Base-by-base conservation (phyloP, 64 coral and sea anemone genomes). In the Porites australiensis region DNA sequence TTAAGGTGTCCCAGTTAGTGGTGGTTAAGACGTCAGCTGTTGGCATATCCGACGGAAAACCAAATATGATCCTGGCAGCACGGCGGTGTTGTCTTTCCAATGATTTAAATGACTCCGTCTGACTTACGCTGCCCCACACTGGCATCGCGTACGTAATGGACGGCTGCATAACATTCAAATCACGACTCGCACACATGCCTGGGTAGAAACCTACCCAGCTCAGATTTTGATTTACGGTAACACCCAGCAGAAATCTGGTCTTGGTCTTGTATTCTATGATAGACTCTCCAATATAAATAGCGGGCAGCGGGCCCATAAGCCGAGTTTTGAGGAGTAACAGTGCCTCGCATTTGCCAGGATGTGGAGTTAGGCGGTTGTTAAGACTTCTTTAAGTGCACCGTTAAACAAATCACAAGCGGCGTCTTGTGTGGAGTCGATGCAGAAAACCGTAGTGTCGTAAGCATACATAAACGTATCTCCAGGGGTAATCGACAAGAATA, bases 201-300 rank as follows among this genome's bases (percentile, higher is more conserved):
- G 58, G 7, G 58, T 2, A 59, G 27, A 37, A 37, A 37, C 27
- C 27, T 4, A 15, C 4, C 61, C 2, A 15, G 61, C 61, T 79
- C 19, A 79, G 3, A 54, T 68, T 77, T 7, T 87, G 45, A 54
- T 92, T 58, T 4, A 68, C 55, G 11, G 44, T 77, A 54, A 92
- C 63, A 11, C 90, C 90, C 4, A 86, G n/a, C n/a, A n/a, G 80
- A 10, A 86, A 21, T 19, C 82, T 82, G 19, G 90, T 77, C 75
- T 77, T 86, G 8, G 15, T 67, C 3, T 87, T 82, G 73, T 70
- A 87, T 1, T 53, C 21, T 2, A 92, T 14, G 20, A 7, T 75
- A 14, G 58, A 92, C 3, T 75, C 6, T 4, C 91, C 82, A 18
- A 70, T 77, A 44, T 12, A 8, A 7, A 58, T 20, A 8, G 50